These are phyloP conservation scores for Ramphastos sulfuratus DNA, from an alignment of 2,113 vertebrate genomes.

Conservation along the genomic window DNA sequence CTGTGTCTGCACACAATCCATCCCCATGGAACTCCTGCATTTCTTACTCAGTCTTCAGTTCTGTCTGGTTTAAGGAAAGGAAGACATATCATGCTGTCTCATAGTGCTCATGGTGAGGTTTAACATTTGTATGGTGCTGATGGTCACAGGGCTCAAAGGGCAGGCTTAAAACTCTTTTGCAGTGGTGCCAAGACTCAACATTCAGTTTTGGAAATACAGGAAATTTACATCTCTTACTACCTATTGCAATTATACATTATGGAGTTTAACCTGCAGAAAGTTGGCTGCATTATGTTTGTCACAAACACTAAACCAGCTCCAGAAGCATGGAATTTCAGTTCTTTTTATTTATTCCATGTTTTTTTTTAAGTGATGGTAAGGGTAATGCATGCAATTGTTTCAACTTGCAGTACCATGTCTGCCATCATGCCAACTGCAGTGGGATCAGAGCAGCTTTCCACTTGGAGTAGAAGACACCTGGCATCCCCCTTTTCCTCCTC, in stretches of 20 bases:
- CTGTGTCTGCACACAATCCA: background rate
- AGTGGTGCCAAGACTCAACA: background rate
- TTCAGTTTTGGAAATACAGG: background rate
- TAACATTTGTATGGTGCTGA: background rate
- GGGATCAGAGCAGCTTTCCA: background rate
- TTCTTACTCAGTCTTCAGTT: background rate
- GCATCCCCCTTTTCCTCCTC: background rate
- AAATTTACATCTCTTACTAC: background rate
- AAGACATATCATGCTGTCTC: background rate
- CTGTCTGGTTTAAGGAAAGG: background rate
- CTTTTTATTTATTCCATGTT: background rate
- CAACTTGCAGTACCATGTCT: background rate
- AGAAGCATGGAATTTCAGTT: background rate
- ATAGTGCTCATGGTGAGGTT: fast-evolving
- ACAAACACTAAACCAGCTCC: background rate
- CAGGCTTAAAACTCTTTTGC: background rate
- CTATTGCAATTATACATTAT: background rate
- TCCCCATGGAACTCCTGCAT: background rate
- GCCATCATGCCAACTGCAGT: background rate
- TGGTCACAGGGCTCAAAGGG: background rate
- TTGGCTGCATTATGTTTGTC: background rate
- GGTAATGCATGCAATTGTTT: background rate
- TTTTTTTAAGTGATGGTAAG: background rate
- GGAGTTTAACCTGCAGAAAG: background rate
- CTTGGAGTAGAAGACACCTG: background rate